Conservation (phyloP, 2,888 invertebrate genomes). For the Ornithoptera priamus region DNA sequence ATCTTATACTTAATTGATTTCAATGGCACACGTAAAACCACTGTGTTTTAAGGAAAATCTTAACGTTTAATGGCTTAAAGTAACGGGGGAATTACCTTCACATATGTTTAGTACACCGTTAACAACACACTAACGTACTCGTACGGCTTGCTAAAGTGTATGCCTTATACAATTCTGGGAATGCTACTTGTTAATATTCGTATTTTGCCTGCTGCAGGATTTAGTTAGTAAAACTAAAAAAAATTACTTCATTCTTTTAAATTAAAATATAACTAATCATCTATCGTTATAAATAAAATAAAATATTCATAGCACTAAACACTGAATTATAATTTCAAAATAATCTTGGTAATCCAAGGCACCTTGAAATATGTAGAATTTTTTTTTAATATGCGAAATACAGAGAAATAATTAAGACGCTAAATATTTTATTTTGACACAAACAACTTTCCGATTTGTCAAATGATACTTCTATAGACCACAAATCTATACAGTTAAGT, state of each 20-base stretch:
- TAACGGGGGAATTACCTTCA: slow-evolving; percentile 5
- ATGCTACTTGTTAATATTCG: background rate
- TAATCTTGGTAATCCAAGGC: background rate
- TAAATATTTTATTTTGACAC: background rate
- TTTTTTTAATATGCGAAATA: background rate
- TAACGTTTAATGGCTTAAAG: background rate
- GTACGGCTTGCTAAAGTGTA: background rate
- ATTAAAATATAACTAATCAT: background rate
- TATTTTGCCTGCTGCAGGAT: background rate
- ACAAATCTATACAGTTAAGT: background rate
- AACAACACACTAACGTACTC: background rate
- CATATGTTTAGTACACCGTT: background rate
- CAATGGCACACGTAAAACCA: background rate
- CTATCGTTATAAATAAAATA: background rate
- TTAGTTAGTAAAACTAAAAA: background rate
- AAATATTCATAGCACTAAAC: background rate
- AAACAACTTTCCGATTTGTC: background rate
- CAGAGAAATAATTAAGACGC: background rate
- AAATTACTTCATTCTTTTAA: too few species aligned
- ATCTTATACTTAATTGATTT: background rate
- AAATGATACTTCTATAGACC: background rate
- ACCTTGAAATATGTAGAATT: background rate
- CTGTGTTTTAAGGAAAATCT: slow-evolving; percentile 15
- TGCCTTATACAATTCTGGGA: background rate
- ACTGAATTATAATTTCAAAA: background rate